Conservation (phyloP, 2,888 invertebrate species). For the Orthosia gracilis region DNA sequence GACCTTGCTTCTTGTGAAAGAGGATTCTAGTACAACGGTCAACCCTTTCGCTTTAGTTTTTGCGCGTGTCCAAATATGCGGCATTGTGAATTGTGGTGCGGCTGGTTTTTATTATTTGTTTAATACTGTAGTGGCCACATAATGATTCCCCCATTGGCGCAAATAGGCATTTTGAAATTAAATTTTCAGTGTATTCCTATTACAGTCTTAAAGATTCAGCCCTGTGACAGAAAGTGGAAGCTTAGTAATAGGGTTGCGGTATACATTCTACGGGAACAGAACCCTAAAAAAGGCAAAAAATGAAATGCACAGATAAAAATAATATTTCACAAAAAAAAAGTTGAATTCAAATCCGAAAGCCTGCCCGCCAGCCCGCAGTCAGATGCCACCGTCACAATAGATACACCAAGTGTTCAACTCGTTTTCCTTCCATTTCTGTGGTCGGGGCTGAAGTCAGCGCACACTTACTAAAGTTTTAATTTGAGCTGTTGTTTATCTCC, state of each 20-base stretch:
- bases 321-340: neutral
- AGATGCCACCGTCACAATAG: neutral
- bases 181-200: neutral
- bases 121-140: no score
- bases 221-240: neutral
- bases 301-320: no score
- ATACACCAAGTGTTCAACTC: neutral
- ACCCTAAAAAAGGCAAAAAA: no score
- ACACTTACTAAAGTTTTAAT: neutral
- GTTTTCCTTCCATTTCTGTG: neutral
- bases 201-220: neutral
- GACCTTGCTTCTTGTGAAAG: no score
- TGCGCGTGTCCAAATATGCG: no score
- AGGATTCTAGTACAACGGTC: no score
- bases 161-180: no score
- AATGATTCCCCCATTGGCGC: no score
- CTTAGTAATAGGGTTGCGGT: neutral
- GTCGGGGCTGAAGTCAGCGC: neutral
- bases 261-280: neutral
- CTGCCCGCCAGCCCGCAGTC: neutral
- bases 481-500: neutral
- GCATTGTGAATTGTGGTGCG: no score
- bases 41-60: no score
- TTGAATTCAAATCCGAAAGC: neutral
- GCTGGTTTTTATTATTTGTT: no score